A percentile compares a stretch with the other conserved stretches of the same genome.
Conservation (phyloP, 2,888 invertebrate genomes). For the Teleiodes luculella region DNA sequence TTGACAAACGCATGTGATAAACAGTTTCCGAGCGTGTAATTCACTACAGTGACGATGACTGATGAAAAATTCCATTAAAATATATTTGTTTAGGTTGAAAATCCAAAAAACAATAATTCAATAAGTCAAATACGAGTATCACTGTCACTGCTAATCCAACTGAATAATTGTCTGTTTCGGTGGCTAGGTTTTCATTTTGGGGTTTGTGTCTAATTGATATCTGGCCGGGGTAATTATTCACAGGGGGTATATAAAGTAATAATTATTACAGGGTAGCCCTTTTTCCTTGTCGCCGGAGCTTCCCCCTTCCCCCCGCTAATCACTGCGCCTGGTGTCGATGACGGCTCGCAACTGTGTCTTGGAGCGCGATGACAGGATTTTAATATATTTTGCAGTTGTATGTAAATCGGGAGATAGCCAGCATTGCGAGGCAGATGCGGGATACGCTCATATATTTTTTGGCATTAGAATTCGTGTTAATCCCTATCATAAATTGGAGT, state of each 20-base stretch:
- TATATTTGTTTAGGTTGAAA: too few relatives aligned
- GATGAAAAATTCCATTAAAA: too few relatives aligned
- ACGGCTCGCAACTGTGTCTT: constrained; percentile 70
- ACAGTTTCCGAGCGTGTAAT: constrained; percentile 37
- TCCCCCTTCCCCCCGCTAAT: constrained; percentile 32
- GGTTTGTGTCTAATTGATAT: constrained; percentile 72
- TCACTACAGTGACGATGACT: too few relatives aligned
- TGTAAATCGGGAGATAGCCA: constrained; percentile 66
- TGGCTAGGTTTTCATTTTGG: constrained; percentile 61
- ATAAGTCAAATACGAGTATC: too few relatives aligned
- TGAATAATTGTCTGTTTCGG: constrained; percentile 70
- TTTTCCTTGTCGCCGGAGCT: constrained; percentile 66
- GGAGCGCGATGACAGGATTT: constrained; percentile 72
- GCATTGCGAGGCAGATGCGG: not conserved
- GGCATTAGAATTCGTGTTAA: too few relatives aligned
- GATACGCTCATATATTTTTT: not conserved
- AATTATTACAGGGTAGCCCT: constrained; percentile 75
- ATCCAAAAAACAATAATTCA: too few relatives aligned
- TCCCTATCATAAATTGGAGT: too few relatives aligned
- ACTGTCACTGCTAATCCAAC: too few relatives aligned
- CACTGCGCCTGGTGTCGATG: constrained; percentile 68
- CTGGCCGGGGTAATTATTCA: constrained; percentile 74
- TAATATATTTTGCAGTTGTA: constrained; percentile 74
- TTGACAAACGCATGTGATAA: constrained; percentile 48
- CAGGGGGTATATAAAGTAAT: constrained; percentile 75